A percentile compares a stretch with the other conserved stretches of the same genome.
phyloP scores from a whole-genome alignment of 1,140 invertebrate genomes.

The Cepaea nemoralis region DNA sequence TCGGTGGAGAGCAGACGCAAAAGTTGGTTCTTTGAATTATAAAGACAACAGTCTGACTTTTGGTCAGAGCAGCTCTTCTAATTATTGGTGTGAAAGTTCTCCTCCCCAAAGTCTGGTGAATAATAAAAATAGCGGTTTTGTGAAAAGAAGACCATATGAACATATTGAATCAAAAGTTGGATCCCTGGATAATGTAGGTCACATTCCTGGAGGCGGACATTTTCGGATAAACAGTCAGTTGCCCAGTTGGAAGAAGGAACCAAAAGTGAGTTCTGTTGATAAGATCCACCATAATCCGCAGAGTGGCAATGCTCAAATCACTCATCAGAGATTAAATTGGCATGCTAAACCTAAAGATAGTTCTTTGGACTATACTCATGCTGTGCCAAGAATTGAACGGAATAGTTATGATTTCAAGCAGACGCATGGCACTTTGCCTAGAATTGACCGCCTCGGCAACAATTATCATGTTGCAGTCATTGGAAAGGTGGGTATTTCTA shows the following conservation, averaged over 20 bases:
- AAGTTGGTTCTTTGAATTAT: conserved; percentile 90
- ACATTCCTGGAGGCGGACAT: conserved; percentile 62
- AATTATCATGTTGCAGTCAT: too few species aligned
- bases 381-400: too few species aligned
- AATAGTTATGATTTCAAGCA: too few species aligned
- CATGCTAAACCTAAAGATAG: too few species aligned
- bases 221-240: conserved; percentile 55
- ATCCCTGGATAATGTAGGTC: conserved; percentile 62
- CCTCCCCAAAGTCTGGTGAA: too few species aligned
- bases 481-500: too few species aligned
- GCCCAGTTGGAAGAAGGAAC: conserved; percentile 56
- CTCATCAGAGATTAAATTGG: too few species aligned
- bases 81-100: background rate
- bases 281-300: too few species aligned
- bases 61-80: conserved; percentile 40
- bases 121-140: background rate
- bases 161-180: conserved; percentile 46
- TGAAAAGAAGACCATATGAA: background rate
- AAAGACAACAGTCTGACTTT: conserved; percentile 74
- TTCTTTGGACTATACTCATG: too few species aligned
- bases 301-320: too few species aligned
- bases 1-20: conserved; percentile 83
- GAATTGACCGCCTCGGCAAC: too few species aligned
- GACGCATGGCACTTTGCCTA: too few species aligned
- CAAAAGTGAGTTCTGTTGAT: conserved; percentile 47